Conservation (phyloP, 92 coral and sea anemone genomes). For the Umimayanthus kanabou region DNA sequence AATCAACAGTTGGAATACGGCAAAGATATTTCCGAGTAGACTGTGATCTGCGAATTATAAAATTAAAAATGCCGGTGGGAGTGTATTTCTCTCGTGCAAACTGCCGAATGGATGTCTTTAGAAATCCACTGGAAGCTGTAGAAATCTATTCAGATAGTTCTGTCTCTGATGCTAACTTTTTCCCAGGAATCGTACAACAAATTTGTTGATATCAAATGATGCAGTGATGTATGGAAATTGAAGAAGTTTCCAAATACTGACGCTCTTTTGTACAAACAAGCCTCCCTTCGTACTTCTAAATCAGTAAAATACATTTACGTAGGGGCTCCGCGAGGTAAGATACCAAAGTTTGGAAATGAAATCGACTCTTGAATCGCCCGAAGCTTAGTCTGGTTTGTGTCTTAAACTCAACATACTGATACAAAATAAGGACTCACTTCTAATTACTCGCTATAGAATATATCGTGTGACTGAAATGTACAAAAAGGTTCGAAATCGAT, state of each 20-base stretch:
- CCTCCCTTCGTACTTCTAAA: not conserved
- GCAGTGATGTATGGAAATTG: too few species aligned
- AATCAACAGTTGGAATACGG: not conserved
- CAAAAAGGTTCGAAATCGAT: not conserved
- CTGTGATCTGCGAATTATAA: not conserved
- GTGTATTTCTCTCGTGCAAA: not conserved
- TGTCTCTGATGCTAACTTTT: not conserved
- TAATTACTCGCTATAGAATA: not conserved
- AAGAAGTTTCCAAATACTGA: too few species aligned
- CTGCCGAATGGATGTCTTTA: not conserved
- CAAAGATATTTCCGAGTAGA: not conserved
- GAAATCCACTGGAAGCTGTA: not conserved
- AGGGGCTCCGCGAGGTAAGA: not conserved
- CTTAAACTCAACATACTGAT: not conserved
- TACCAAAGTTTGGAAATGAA: not conserved
- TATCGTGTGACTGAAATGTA: not conserved
- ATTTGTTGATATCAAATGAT: too few species aligned
- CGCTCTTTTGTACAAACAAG: not conserved
- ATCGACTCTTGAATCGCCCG: not conserved
- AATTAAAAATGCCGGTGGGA: constrained; percentile 15
- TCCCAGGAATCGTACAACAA: not conserved
- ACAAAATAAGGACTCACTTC: not conserved
- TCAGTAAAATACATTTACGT: not conserved
- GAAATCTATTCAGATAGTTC: not conserved
- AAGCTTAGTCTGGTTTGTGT: not conserved